phyloP scores from a whole-genome alignment of 2,888 invertebrate genomes.

The Calliphora vomitoria region DNA sequence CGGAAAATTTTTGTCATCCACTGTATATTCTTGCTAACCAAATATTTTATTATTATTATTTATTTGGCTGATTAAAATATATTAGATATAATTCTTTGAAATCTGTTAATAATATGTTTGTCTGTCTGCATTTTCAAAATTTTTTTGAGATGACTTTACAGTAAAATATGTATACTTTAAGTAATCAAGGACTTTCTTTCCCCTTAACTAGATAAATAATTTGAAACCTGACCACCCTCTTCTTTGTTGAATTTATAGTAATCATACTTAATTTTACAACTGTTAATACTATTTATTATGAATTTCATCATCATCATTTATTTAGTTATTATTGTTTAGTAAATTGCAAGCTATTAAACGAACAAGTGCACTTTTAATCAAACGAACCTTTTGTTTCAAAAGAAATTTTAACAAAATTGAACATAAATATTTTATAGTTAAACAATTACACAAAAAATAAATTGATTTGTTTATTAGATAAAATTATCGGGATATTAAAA shows the following conservation, averaged over 20 bases:
- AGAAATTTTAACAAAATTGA: conserved; percentile 79
- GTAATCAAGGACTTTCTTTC: no score
- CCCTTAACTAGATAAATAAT: background rate
- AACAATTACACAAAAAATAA: conserved; percentile 66
- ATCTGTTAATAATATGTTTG: no score
- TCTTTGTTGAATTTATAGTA: conserved; percentile 79
- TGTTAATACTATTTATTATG: conserved; percentile 46
- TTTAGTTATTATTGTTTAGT: conserved; percentile 54
- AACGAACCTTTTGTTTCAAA: conserved; percentile 80
- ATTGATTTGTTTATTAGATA: conserved; percentile 64
- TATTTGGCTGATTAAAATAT: no score
- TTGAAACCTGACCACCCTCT: conserved; percentile 68
- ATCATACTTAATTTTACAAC: conserved; percentile 42
- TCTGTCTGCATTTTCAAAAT: no score
- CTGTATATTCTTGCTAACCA: no score
- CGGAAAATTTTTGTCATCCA: no score
- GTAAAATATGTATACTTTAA: no score
- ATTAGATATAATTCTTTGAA: no score
- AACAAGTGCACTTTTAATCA: conserved; percentile 32
- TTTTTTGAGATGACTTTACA: no score
- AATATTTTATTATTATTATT: no score
- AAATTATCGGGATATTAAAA: conserved; percentile 64
- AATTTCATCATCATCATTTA: conserved; percentile 51
- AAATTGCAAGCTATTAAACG: conserved; percentile 20
- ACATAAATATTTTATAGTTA: conserved; percentile 66